Percentiles rank a stretch among this genome's conserved stretches.
Evolutionary conservation across 37 sponge, comb jelly and placozoan genomes (phyloP).

Genomic region (Bolinopsis microptera): DNA sequence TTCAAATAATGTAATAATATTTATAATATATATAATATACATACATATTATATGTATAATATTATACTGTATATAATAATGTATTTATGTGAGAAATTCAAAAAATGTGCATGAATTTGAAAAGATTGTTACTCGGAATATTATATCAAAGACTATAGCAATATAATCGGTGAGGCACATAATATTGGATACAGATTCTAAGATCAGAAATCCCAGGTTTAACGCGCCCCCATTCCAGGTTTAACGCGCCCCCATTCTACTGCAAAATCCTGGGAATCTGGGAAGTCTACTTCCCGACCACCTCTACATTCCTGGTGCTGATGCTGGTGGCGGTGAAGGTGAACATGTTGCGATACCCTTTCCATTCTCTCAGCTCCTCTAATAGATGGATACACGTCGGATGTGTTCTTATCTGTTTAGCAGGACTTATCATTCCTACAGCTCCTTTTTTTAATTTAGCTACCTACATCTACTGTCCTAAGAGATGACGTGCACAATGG

Average conservation of each 20-base stretch:
- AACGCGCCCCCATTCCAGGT: no score
- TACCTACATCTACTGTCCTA: constrained; percentile 54
- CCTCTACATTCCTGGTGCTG: constrained; percentile 56
- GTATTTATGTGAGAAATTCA: no score
- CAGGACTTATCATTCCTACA: constrained; percentile 29
- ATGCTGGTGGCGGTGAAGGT: constrained; percentile 36
- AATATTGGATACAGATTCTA: not conserved
- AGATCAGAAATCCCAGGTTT: not conserved
- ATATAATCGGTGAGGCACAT: no score
- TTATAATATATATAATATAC: no score
- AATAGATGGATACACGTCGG: not conserved
- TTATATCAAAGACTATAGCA: no score
- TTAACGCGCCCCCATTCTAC: not conserved
- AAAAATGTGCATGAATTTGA: no score
- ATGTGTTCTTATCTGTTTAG: constrained; percentile 6
- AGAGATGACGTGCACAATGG: constrained; percentile 36
- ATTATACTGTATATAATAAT: no score
- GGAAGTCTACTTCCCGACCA: constrained; percentile 60
- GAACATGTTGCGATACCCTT: constrained; percentile 21
- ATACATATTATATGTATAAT: no score
- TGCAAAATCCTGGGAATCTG: constrained; percentile 33
- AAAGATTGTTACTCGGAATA: no score
- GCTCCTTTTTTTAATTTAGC: constrained; percentile 36
- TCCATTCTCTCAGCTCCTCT: not conserved
- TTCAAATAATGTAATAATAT: no score